phyloP scores from a whole-genome alignment of 2,113 vertebrate species.

The Oxygymnocypris stewartii region DNA sequence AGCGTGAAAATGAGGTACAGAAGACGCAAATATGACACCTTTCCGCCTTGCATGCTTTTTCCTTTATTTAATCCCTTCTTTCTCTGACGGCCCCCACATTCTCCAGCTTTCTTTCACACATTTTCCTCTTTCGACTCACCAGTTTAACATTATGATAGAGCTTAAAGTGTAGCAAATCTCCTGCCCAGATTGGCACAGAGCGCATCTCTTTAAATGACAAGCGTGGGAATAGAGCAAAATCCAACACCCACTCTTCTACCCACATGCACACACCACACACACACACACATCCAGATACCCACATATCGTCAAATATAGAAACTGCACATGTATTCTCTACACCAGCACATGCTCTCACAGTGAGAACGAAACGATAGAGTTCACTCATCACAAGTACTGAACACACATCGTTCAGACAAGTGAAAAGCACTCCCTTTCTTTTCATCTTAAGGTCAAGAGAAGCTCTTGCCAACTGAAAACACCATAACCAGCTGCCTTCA shows the following conservation, averaged over 20 bases:
- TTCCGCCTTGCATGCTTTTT: conserved; percentile 9
- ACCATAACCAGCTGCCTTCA: background rate
- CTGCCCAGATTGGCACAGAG: conserved; percentile 41
- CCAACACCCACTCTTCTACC: conserved; percentile 27
- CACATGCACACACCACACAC: conserved; percentile 26
- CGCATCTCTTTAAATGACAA: conserved; percentile 22
- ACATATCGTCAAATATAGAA: background rate
- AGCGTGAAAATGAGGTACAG: background rate
- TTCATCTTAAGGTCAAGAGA: conserved; percentile 32
- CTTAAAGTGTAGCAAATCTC: conserved; percentile 49
- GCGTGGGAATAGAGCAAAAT: conserved; percentile 13
- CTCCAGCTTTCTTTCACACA: conserved; percentile 32
- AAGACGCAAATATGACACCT: conserved; percentile 32
- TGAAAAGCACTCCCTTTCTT: conserved; percentile 7
- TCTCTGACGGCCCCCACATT: conserved; percentile 31
- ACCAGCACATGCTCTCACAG: background rate
- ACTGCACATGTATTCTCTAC: conserved; percentile 17
- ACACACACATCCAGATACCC: background rate
- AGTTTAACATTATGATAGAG: conserved; percentile 43
- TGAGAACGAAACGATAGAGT: background rate
- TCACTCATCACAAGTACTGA: background rate
- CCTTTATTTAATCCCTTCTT: conserved; percentile 24
- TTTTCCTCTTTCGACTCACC: conserved; percentile 37
- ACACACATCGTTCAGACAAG: conserved; percentile 26
- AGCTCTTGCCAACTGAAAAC: background rate